Evolutionary conservation across 1,140 invertebrate species (phyloP).

Genomic region (Oncopodura yosiiana): DNA sequence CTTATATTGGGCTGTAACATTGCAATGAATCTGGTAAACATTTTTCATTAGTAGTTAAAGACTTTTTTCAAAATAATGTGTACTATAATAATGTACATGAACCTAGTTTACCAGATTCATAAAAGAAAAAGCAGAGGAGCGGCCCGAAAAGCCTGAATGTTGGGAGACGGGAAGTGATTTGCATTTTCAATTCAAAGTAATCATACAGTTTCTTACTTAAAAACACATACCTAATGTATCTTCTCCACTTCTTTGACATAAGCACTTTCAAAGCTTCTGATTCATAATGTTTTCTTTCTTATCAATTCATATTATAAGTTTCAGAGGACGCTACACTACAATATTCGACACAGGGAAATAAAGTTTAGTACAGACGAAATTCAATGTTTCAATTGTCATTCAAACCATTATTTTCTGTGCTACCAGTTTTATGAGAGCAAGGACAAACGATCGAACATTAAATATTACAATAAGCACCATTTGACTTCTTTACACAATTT

Average conservation of each 20-base stretch:
- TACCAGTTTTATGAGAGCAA: too few species aligned
- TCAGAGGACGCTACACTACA: too few species aligned
- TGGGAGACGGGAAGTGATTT: constrained; percentile 68
- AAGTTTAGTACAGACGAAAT: too few species aligned
- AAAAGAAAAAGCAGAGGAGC: constrained; percentile 32
- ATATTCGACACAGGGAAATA: too few species aligned
- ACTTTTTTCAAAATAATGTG: constrained; percentile 2
- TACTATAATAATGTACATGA: constrained; percentile 1
- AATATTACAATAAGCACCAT: too few species aligned
- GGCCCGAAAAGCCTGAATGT: constrained; percentile 73
- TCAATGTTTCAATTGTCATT: too few species aligned
- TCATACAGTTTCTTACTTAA: too few species aligned
- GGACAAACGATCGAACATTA: too few species aligned
- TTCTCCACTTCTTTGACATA: neutral
- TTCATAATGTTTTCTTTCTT: too few species aligned
- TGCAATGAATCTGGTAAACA: neutral
- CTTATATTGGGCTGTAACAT: neutral
- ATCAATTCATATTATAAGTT: too few species aligned
- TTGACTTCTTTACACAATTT: too few species aligned
- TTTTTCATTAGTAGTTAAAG: neutral
- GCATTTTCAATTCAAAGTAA: constrained; percentile 23
- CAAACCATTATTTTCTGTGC: too few species aligned
- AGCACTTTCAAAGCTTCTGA: constrained; percentile 53
- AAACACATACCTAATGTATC: neutral
- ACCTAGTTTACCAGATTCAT: constrained; percentile 21